Evolutionary conservation across 2,797 vertebrate genomes (phyloP).

Genomic region (Sebastes taczanowskii): DNA sequence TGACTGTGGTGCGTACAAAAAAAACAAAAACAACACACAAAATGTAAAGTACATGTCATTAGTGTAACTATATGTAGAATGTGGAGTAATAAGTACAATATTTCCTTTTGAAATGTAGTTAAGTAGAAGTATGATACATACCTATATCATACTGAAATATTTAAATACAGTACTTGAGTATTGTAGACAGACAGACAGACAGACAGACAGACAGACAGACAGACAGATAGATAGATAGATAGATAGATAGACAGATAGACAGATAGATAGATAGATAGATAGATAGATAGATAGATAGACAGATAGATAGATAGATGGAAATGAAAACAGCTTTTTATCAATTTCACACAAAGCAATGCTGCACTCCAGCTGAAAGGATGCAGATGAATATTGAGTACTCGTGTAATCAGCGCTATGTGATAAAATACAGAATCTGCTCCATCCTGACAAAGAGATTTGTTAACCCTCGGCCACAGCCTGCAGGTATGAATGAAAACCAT

Average conservation of each 20-base stretch:
- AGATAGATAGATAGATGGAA: background rate
- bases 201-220: no score
- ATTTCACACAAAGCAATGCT: conserved; percentile 28
- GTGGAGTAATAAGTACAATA: background rate
- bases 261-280: background rate
- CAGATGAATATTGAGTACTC: conserved; percentile 52
- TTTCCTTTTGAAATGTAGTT: background rate
- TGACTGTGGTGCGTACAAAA: background rate
- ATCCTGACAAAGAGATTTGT: conserved; percentile 61
- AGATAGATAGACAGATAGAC: background rate
- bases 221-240: background rate
- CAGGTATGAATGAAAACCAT: conserved; percentile 73
- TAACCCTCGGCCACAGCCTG: conserved; percentile 64
- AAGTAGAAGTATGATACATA: background rate
- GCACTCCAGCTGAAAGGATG: conserved; percentile 44
- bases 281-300: no score
- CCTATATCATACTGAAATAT: background rate
- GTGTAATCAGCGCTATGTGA: conserved; percentile 46
- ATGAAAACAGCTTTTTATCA: conserved; percentile 35
- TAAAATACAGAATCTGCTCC: conserved; percentile 57
- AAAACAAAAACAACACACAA: background rate
- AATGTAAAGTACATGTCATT: background rate
- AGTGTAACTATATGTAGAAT: background rate
- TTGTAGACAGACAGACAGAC: background rate
- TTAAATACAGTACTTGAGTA: background rate